phyloP scores from a whole-genome alignment of 2,888 invertebrate genomes.

The Aphrophora alni region DNA sequence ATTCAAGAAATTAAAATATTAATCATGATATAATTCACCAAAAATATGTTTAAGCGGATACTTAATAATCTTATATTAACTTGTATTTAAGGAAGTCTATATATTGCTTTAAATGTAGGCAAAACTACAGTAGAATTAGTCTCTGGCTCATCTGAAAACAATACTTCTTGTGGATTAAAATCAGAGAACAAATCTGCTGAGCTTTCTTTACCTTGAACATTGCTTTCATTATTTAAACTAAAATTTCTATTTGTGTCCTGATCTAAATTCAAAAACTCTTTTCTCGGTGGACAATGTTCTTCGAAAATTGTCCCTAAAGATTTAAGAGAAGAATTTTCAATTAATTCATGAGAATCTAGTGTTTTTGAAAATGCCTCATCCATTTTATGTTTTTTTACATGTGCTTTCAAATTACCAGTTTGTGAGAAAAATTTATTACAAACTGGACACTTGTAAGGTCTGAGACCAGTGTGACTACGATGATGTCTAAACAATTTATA shows the following conservation, averaged over 20 bases:
- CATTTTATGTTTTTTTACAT: conserved; percentile 45
- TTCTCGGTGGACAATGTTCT: conserved; percentile 23
- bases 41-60: too few relatives aligned
- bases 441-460: conserved; percentile 46
- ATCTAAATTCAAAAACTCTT: conserved; percentile 25
- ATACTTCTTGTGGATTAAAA: conserved; percentile 34
- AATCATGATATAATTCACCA: too few relatives aligned
- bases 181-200: conserved; percentile 28
- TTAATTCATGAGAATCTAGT: conserved; percentile 13
- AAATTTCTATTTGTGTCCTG: neutral
- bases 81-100: neutral
- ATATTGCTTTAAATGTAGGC: conserved; percentile 2
- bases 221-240: neutral
- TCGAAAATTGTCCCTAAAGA: neutral
- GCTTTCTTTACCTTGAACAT: conserved; percentile 23
- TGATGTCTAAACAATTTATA: conserved; percentile 49
- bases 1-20: too few relatives aligned
- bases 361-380: conserved; percentile 19
- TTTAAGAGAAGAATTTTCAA: conserved; percentile 20
- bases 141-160: neutral
- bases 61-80: too few relatives aligned
- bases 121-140: neutral
- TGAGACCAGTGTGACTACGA: conserved; percentile 49
- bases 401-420: conserved; percentile 49
- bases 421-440: conserved; percentile 49